Base-by-base conservation (phyloP, 1,140 invertebrate species). In the Zaprionus davidi region DNA sequence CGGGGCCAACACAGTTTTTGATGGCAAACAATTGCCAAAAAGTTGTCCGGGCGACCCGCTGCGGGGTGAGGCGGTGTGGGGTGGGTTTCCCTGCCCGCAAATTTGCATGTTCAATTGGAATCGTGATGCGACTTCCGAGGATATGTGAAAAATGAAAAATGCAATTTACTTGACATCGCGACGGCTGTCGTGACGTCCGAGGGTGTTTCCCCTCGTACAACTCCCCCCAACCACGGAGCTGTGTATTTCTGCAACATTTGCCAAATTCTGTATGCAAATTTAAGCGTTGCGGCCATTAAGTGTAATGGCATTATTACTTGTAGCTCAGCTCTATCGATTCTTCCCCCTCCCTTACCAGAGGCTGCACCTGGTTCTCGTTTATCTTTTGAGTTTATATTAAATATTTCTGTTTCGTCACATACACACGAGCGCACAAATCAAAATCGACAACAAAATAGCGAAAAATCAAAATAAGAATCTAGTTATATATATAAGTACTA, bases 51-150 rank as follows among this genome's bases (percentile, higher is more conserved):
- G 59, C 38, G 46, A 41, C 56, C 56, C 34, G 38, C 64, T 31
- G 38, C 66, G 64, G 70, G 76, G 76, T 31, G 51, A 15, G 20
- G 36, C 2, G 22, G 3, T 5, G 36, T 5, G 38, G 41, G 62
- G 49, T 49, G 60, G 24, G 59, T 90, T 69, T 11, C 9, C 31
- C 51, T 74, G 63, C 31, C 24, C 66, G 59, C 57, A 78, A 46
- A 91, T 91, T 91, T 91, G 90, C 90, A 91, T 91, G 90, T 90
- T 91, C 90, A 88, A 81, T 78, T 67, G 49, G 60, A 66, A 77
- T 72, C 71, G 63, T 76, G 76, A 77, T 63, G 71, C 49, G 44
- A 63, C 67, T 59, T 59, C 17, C 66, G 64, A 53, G 68, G 69
- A 84, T 77, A 72, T 79, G 72, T 90, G 82, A 82, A 86, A 87